Percentiles rank a stretch among this genome's conserved stretches.
phyloP scores from a whole-genome alignment of 1,140 invertebrate genomes.

The Hypsibius dujardini region DNA sequence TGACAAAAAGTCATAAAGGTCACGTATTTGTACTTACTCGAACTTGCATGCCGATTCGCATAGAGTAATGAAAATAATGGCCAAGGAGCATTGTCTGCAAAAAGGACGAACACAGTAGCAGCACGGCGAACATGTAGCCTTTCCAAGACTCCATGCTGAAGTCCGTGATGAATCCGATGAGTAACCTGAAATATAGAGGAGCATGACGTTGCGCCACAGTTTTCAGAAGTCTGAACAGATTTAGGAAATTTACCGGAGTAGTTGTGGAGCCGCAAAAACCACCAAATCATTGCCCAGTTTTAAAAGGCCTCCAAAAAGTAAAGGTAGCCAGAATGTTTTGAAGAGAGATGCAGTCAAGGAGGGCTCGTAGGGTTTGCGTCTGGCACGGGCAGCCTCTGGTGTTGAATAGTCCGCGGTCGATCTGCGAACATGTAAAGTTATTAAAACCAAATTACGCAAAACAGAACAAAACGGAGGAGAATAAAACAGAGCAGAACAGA shows the following conservation, averaged over 20 bases:
- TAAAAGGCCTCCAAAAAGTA: background rate
- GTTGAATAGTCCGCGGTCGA: background rate
- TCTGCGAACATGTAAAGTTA: background rate
- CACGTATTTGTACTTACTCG: background rate
- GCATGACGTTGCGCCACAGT: background rate
- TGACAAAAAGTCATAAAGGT: background rate
- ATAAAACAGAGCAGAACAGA: too few relatives aligned
- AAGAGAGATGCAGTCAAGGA: background rate
- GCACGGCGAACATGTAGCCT: constrained; percentile 38
- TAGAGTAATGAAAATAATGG: constrained; percentile 74
- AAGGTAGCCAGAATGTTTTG: background rate
- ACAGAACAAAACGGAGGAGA: too few relatives aligned
- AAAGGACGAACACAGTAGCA: constrained; percentile 55
- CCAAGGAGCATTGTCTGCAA: constrained; percentile 68
- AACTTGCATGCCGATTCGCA: constrained; percentile 47
- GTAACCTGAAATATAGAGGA: constrained; percentile 17
- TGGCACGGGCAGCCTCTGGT: constrained; percentile 1
- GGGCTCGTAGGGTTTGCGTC: background rate
- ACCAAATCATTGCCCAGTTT: background rate
- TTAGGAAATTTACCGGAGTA: background rate
- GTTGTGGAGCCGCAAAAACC: background rate
- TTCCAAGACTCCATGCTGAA: constrained; percentile 37
- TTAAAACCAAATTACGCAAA: too few relatives aligned
- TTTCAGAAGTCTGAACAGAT: background rate
- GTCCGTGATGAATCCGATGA: constrained; percentile 22